phyloP scores from a whole-genome alignment of 1,140 invertebrate species.

The Drosophila pruinosa region DNA sequence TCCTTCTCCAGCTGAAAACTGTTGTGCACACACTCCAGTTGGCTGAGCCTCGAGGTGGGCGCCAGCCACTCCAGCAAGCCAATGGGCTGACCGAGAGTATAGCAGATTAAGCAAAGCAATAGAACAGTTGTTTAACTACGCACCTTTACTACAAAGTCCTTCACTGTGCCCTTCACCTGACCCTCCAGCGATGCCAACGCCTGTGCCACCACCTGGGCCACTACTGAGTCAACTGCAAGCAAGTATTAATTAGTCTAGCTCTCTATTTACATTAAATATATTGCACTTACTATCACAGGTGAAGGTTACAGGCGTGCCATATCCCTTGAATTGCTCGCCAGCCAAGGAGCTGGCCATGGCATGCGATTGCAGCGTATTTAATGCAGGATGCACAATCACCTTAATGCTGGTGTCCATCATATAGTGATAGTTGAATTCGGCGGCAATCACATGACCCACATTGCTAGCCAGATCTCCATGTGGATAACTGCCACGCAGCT shows the following conservation, averaged over 20 bases:
- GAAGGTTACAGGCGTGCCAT: conserved; percentile 89
- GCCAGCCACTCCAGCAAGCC: conserved; percentile 80
- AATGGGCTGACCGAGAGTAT: conserved; percentile 56
- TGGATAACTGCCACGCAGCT: conserved; percentile 85
- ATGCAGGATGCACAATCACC: conserved; percentile 90
- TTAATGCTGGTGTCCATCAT: conserved; percentile 92
- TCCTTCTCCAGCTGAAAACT: conserved; percentile 97
- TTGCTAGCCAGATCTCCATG: conserved; percentile 89
- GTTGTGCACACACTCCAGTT: conserved; percentile 96
- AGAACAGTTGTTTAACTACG: neutral
- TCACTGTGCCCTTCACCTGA: conserved; percentile 86
- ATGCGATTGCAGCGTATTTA: conserved; percentile 83
- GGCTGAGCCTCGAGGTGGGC: conserved; percentile 87
- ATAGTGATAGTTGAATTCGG: conserved; percentile 90
- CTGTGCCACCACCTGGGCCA: conserved; percentile 94
- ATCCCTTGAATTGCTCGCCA: conserved; percentile 82
- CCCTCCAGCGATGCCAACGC: conserved; percentile 92
- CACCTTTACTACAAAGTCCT: conserved; percentile 86
- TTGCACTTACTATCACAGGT: conserved; percentile 91
- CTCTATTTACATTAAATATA: neutral
- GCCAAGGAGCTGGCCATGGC: conserved; percentile 66
- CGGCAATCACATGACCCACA: conserved; percentile 91
- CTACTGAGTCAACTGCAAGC: conserved; percentile 90
- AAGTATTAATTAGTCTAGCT: neutral
- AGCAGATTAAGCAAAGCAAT: neutral